Percentiles rank a stretch among this genome's conserved stretches.
Conservation (phyloP, 2,797 vertebrate genomes). For the Cottoperca gobio region DNA sequence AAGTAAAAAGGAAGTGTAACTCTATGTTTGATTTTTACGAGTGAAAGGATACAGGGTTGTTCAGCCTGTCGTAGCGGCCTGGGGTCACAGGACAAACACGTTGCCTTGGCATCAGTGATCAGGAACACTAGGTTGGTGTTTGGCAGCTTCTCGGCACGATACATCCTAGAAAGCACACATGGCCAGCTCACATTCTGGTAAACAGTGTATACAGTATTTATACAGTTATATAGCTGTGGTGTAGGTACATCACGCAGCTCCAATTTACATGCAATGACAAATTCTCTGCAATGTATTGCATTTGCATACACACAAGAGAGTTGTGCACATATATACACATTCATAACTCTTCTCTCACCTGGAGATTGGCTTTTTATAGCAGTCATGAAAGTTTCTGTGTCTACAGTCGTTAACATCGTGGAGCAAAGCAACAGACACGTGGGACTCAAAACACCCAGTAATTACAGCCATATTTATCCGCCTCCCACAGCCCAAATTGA, state of each 20-base stretch:
- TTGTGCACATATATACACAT: constrained; percentile 17
- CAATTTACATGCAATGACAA: constrained; percentile 5
- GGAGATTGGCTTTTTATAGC: constrained; percentile 78
- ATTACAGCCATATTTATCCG: constrained; percentile 76
- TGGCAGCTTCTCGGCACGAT: constrained; percentile 95
- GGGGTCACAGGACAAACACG: constrained; percentile 93
- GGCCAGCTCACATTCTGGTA: constrained; percentile 9
- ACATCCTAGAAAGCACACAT: constrained; percentile 88
- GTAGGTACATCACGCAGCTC: neutral
- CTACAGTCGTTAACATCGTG: constrained; percentile 79
- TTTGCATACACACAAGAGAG: constrained; percentile 19
- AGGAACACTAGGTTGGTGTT: constrained; percentile 98
- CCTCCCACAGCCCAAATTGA: constrained; percentile 55
- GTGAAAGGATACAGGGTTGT: constrained; percentile 98
- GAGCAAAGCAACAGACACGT: constrained; percentile 77
- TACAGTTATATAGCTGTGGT: neutral
- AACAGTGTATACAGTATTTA: constrained; percentile 19
- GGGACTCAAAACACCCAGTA: constrained; percentile 78
- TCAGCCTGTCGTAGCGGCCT: constrained; percentile 94
- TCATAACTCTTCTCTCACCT: constrained; percentile 50
- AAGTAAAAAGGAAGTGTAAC: constrained; percentile 54
- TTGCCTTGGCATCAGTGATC: constrained; percentile 94
- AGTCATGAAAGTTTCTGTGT: constrained; percentile 81
- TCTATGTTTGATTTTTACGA: constrained; percentile 46
- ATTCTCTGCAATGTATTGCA: neutral